Evolutionary conservation across 1,140 invertebrate species (phyloP).

Genomic region (Mercenaria mercenaria): DNA sequence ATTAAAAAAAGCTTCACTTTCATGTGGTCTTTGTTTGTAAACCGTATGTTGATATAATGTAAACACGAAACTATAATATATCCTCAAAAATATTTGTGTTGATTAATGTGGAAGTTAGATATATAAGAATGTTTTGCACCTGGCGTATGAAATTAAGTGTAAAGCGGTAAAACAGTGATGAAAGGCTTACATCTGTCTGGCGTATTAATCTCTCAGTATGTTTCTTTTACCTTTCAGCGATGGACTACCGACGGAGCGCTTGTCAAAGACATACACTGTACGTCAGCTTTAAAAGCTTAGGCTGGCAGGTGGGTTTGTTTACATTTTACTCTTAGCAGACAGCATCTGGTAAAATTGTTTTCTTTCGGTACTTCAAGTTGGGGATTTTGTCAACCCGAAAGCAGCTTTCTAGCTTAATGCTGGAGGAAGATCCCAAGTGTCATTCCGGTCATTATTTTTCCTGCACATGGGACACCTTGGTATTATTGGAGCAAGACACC

Average conservation of each 20-base stretch:
- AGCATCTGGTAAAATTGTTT: no score
- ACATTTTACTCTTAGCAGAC: not conserved
- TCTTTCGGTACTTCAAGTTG: no score
- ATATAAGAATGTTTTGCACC: not conserved
- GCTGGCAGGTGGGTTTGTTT: slow-evolving; percentile 91
- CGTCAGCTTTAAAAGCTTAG: slow-evolving; percentile 98
- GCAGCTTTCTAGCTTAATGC: no score
- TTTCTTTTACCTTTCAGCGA: slow-evolving; percentile 21
- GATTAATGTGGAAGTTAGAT: not conserved
- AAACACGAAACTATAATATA: no score
- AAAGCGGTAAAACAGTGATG: not conserved
- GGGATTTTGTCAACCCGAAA: no score
- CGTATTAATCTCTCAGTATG: not conserved
- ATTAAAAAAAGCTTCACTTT: no score
- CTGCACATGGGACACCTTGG: no score
- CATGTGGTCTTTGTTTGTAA: no score
- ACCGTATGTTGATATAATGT: no score
- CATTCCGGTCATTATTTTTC: no score
- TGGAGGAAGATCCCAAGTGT: no score
- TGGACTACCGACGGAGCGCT: slow-evolving; percentile 66
- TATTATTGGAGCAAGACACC: no score
- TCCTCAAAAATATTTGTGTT: not conserved
- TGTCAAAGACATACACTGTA: slow-evolving; percentile 95
- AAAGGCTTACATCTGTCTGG: not conserved
- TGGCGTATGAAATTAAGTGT: not conserved